Base-by-base conservation (phyloP, 2,113 vertebrate genomes). In the Plestiodon gilberti region DNA sequence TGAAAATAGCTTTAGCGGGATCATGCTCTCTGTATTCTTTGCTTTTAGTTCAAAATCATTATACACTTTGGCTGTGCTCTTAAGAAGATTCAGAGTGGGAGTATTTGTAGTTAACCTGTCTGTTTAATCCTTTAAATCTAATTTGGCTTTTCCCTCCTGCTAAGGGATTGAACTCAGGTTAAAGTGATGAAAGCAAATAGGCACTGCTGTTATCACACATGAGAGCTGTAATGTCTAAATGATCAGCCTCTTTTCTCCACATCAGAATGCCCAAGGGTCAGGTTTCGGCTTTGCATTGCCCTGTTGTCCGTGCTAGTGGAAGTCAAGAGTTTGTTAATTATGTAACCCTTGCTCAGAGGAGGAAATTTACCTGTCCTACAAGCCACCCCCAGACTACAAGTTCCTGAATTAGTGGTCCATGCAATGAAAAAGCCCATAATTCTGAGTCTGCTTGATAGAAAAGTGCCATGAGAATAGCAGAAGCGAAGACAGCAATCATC, bases 51-150 rank as follows among this genome's bases (percentile, higher is more conserved):
- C 55, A 82, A 90, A 71, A 76, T 92, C 91, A 92, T 93, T 92
- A 91, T 89, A 88, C 79, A 85, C 71, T 86, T 86, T 86, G 71
- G 82, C 80, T 88, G 35, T 88, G 86, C 93, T 94, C 86, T 94
- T 89, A 88, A 87, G 85, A 91, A 90, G 71, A 86, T 52, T 43
- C 65, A 74, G 67, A 64, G 75, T 71, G 88, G 84, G 82, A 86
- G 55, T 67, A 65, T 67, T 55, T 88, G 82, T 89, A 90, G 79
- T 78, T 92, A 84, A 92, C 77, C 84, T 48, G 43, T 30, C 78
- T 61, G 25, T 91, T 85, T 87, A 87, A 87, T 87, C 76, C 90
- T 89, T 87, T 83, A 91, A 94, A 91, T 89, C 78, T 89, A 91
- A 90, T 90, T 90, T 93, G 73, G 22, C 35, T 92, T 78, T 82